Evolutionary conservation across 2,113 vertebrate genomes (phyloP).

Genomic region (Neolamprologus cancellatus): DNA sequence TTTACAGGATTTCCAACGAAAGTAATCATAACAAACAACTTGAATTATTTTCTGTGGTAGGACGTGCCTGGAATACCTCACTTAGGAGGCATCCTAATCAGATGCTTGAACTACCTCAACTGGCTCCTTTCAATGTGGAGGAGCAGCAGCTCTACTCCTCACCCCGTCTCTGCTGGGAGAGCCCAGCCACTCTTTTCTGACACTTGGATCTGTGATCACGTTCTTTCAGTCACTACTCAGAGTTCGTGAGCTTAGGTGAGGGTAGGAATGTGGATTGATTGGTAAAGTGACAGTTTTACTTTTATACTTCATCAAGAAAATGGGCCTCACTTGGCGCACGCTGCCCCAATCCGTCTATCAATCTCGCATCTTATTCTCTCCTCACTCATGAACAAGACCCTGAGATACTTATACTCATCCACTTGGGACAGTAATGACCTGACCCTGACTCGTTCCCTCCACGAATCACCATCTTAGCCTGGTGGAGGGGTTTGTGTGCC

Average conservation of each 20-base stretch:
- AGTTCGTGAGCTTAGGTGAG: not conserved
- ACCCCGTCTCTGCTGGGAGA: not conserved
- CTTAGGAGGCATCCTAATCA: not conserved
- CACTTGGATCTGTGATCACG: not conserved
- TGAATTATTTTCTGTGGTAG: not conserved
- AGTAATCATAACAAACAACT: not conserved
- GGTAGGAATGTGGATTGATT: not conserved
- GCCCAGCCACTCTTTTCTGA: not conserved
- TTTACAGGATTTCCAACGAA: not conserved
- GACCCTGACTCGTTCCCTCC: not conserved
- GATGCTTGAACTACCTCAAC: not conserved
- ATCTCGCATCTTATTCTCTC: not conserved
- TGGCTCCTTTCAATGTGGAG: not conserved
- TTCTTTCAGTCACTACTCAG: not conserved
- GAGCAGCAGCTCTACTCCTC: not conserved
- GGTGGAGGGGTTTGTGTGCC: not conserved
- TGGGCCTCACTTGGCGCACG: rapidly evolving
- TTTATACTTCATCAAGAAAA: not conserved
- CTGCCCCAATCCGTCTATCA: not conserved
- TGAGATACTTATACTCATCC: not conserved
- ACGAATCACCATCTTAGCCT: not conserved
- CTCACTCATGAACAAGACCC: rapidly evolving
- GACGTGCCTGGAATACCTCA: rapidly evolving
- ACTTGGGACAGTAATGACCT: rapidly evolving
- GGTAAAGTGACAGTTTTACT: not conserved